Base-by-base conservation (phyloP, 2,888 invertebrate genomes). In the Dermolepida albohirtum region DNA sequence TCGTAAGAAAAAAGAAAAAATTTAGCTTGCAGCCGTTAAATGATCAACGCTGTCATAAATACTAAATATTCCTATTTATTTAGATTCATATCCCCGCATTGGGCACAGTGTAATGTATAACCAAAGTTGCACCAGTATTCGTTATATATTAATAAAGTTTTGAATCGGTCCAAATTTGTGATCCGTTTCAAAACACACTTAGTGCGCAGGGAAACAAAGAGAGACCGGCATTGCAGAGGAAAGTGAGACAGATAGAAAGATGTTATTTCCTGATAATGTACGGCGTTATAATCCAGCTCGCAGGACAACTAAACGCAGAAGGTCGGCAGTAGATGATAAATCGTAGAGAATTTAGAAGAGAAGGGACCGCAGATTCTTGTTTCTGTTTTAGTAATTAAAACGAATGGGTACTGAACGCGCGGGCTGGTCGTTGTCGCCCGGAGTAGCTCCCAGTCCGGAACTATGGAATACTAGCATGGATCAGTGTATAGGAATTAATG, bases 331-430 rank as follows among this genome's bases (percentile, higher is more conserved):
- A 71, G 71, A 77, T 77, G 78, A 78, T 76, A 75, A 76, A 77
- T 78, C 71, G 75, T 68, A 66, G 52, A 70, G 74, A 75, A 74
- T 76, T 74, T 71, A 69, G 73, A 70, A 73, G 76, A 75, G 73
- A 74, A 62, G 74, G 73, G 74, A 74, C 77, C 78, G 72, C 78
- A 76, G 76, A 78, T 77, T 77, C 77, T 76, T 78, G 78, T 78
- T 78, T 76, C 77, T 77, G 76, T 76, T 77, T 77, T 74, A 76
- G 77, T 77, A 78, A 78, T 78, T 78, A 78, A 78, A 78, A 78
- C 75, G 77, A 78, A 78, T 78, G 77, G 74, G 75, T 73, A 73
- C 75, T 71, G 74, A 71, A 57, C 72, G 75, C 71, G 74, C 47
- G 34, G 47, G 72, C 74, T 73, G 73, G 73, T 67, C 72, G 74